Percentiles rank a stretch among this genome's conserved stretches.
Conservation (phyloP, 2,113 vertebrate genomes). For the Hippocampus zosterae region DNA sequence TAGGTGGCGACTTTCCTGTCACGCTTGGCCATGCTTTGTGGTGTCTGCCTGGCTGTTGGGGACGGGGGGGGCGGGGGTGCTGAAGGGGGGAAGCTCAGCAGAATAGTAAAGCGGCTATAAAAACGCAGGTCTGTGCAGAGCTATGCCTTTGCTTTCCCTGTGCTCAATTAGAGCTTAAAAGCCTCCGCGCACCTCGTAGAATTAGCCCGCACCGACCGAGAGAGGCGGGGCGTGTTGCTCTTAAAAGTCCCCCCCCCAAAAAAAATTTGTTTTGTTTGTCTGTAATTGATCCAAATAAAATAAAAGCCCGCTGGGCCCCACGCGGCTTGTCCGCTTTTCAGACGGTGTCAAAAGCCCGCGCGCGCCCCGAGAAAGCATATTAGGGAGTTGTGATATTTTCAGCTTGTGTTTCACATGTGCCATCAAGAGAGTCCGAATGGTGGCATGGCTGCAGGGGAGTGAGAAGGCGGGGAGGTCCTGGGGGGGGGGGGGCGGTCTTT, state of each 20-base stretch:
- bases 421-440: constrained; percentile 28
- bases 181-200: constrained; percentile 85
- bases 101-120: constrained; percentile 91
- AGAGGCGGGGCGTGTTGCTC: constrained; percentile 83
- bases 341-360: neutral
- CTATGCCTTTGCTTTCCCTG: constrained; percentile 81
- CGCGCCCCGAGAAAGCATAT: constrained; percentile 17
- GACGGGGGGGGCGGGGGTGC: constrained; percentile 15
- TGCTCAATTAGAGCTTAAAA: constrained; percentile 92
- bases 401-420: constrained; percentile 59
- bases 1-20: constrained; percentile 75
- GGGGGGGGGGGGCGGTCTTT: constrained; percentile 51
- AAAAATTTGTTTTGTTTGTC: constrained; percentile 76
- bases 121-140: constrained; percentile 87
- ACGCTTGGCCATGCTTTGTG: constrained; percentile 71
- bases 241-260: constrained; percentile 68
- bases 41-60: constrained; percentile 76
- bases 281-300: constrained; percentile 75
- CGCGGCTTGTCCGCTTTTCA: neutral
- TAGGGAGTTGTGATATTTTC: constrained; percentile 46
- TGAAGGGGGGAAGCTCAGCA: constrained; percentile 74
- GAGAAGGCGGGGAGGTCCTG: no score
- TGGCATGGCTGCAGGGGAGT: constrained; percentile 35
- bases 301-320: neutral
- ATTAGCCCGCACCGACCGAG: constrained; percentile 86